Percentiles rank a stretch among this genome's conserved stretches.
phyloP scores from a whole-genome alignment of 2,113 vertebrate species.

The Mobula hypostoma region DNA sequence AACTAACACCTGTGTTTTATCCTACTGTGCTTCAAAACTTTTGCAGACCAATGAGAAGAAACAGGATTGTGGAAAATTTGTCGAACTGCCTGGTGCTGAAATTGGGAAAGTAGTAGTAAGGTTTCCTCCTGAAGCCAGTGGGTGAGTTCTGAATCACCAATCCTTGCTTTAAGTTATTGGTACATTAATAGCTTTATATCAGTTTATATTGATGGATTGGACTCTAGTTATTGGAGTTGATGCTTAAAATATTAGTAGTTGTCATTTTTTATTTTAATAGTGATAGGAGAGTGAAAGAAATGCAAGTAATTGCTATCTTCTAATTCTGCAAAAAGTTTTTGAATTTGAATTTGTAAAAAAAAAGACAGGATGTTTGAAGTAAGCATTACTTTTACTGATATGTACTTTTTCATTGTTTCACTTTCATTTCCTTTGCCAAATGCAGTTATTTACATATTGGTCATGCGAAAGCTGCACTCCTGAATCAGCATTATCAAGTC shows the following conservation, averaged over 20 bases:
- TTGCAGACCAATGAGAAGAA: constrained; percentile 78
- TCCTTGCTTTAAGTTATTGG: background rate
- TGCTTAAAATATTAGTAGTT: background rate
- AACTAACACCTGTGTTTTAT: background rate
- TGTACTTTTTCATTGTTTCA: background rate
- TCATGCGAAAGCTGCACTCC: constrained; percentile 91
- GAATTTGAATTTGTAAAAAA: background rate
- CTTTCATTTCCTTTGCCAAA: background rate
- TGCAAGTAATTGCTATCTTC: background rate
- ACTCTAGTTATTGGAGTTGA: background rate
- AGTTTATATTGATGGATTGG: background rate
- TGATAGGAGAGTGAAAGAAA: background rate
- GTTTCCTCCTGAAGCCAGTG: constrained; percentile 95
- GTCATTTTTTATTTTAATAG: background rate
- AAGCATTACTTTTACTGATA: background rate
- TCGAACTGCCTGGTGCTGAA: constrained; percentile 90
- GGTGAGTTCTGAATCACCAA: constrained; percentile 60
- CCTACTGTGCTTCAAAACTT: constrained; percentile 31
- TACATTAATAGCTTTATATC: background rate
- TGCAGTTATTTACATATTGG: constrained; percentile 91
- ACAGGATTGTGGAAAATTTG: constrained; percentile 86
- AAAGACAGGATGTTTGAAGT: background rate
- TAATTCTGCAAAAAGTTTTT: background rate
- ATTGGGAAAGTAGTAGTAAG: constrained; percentile 94
- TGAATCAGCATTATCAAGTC: constrained; percentile 97